Conservation (phyloP, 64 coral and sea anemone species). For the Acropora tenuis region DNA sequence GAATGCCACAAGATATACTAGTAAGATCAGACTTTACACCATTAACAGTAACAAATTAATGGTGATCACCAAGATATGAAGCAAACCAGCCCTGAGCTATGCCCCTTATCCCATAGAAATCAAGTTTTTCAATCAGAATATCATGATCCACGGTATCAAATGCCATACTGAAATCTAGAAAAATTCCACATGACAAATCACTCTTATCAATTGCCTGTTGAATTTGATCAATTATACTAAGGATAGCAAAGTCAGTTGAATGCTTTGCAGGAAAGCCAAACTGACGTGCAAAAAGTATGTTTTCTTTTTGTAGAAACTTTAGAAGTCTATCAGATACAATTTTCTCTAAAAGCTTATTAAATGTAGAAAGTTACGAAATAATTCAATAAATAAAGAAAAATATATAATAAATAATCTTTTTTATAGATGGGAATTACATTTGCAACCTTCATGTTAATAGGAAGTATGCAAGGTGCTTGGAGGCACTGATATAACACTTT, state of each 20-base stretch:
- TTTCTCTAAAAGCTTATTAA: background rate
- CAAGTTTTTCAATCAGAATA: background rate
- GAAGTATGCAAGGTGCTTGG: too few relatives aligned
- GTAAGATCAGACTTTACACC: too few relatives aligned
- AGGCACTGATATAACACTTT: conserved; percentile 24
- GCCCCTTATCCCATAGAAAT: background rate
- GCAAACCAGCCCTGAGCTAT: too few relatives aligned
- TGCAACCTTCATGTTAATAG: background rate
- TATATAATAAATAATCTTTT: background rate
- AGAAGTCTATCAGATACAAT: background rate
- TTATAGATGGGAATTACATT: background rate
- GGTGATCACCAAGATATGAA: too few relatives aligned
- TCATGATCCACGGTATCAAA: background rate
- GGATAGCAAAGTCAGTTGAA: background rate
- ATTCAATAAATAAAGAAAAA: background rate
- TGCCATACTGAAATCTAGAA: background rate
- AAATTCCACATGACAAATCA: background rate
- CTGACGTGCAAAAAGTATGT: background rate
- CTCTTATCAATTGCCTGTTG: background rate
- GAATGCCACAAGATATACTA: too few relatives aligned
- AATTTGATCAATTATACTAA: background rate
- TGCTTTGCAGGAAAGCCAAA: background rate
- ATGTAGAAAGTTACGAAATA: background rate
- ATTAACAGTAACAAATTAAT: too few relatives aligned
- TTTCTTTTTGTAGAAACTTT: background rate